These are phyloP conservation scores for Ceratina calcarata DNA, from an alignment of 1,140 invertebrate genomes.

Conservation along the genomic window DNA sequence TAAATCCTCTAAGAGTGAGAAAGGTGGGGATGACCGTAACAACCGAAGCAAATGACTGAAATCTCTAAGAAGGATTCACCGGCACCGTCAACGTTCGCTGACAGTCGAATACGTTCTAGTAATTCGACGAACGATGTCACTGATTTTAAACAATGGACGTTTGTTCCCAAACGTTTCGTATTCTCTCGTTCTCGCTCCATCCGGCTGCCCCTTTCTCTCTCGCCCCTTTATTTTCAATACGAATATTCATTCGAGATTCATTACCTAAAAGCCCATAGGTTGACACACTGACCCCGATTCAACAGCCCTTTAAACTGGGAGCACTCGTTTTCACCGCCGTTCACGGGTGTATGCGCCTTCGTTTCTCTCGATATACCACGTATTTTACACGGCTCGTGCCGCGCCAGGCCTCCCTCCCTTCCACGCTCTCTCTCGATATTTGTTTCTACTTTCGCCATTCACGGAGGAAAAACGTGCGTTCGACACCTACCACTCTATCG, in stretches of 20 bases:
- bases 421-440: constrained; percentile 24
- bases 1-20: not conserved
- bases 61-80: not conserved
- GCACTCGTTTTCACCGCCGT: constrained; percentile 31
- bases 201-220: no score
- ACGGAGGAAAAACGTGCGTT: not conserved
- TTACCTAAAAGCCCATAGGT: constrained; percentile 54
- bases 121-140: constrained; percentile 33
- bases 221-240: not conserved
- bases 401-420: not conserved
- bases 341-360: constrained; percentile 11
- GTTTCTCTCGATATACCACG: constrained; percentile 35
- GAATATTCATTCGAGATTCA: constrained; percentile 52
- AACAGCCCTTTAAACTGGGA: not conserved
- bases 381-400: constrained; percentile 23
- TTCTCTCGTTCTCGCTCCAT: not conserved
- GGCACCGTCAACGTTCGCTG: not conserved
- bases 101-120: constrained; percentile 12
- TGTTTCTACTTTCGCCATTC: constrained; percentile 13
- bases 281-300: constrained; percentile 43
- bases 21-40: not conserved
- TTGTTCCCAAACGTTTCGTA: constrained; percentile 14
- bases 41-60: not conserved
- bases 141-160: constrained; percentile 25
- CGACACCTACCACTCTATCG: not conserved